phyloP scores from a whole-genome alignment of 1,140 invertebrate genomes.

The Steinernema khuongi region DNA sequence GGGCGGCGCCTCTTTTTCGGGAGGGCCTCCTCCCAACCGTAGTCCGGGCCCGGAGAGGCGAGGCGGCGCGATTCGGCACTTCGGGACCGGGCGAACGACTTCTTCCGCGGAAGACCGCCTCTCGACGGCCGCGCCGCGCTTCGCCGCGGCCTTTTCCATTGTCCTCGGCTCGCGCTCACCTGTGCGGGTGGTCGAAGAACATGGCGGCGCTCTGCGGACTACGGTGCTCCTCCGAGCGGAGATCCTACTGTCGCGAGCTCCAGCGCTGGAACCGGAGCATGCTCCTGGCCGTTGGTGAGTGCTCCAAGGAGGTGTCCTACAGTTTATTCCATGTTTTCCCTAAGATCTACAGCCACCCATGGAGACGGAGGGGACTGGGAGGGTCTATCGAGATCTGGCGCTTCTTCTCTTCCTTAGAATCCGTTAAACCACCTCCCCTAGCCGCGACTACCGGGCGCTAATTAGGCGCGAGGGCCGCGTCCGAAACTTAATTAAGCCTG shows the following conservation, averaged over 20 bases:
- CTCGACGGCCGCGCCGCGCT: neutral
- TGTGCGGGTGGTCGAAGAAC: neutral
- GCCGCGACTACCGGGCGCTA: too few relatives aligned
- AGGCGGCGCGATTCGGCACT: neutral
- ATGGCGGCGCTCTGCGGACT: neutral
- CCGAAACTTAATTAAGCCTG: slow-evolving; percentile 10
- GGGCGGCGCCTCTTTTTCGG: neutral
- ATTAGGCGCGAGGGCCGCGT: neutral
- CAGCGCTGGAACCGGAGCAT: slow-evolving; percentile 5
- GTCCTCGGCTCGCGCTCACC: neutral
- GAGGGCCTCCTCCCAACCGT: neutral
- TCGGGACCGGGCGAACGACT: neutral
- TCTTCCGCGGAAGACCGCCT: neutral
- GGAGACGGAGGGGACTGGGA: too few relatives aligned
- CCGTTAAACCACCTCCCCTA: too few relatives aligned
- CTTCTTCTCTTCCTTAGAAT: too few relatives aligned
- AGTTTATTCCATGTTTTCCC: neutral
- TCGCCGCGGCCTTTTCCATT: neutral
- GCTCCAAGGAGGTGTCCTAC: neutral
- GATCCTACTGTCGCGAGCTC: neutral
- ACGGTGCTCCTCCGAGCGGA: neutral
- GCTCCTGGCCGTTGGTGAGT: slow-evolving; percentile 9
- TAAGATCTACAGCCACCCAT: too few relatives aligned
- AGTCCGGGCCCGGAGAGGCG: neutral
- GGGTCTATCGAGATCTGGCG: too few relatives aligned